A percentile compares a stretch with the other conserved stretches of the same genome.
Evolutionary conservation across 2,888 invertebrate genomes (phyloP).

Genomic region (Sminthurinus aureus): DNA sequence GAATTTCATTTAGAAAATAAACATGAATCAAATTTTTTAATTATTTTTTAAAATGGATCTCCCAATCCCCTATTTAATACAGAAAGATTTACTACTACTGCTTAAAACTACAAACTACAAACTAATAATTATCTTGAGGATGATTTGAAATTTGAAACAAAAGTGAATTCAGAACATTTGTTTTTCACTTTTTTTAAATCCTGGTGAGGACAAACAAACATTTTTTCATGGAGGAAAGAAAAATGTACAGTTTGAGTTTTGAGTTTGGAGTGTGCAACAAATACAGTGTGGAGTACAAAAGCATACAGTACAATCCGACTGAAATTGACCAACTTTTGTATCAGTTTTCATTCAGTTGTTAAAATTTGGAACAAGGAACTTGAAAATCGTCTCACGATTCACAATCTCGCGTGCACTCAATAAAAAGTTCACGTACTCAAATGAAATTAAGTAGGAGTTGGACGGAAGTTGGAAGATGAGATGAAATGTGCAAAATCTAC

Average conservation of each 20-base stretch:
- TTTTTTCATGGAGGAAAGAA: background rate
- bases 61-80: no score
- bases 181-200: background rate
- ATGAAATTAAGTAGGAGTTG: background rate
- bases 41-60: background rate
- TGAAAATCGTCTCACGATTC: background rate
- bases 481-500: background rate
- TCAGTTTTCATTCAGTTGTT: background rate
- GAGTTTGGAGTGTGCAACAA: background rate
- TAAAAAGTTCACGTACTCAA: conserved; percentile 13
- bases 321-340: background rate
- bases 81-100: no score
- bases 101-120: no score
- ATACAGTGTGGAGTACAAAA: background rate
- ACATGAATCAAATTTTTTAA: background rate
- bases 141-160: no score
- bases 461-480: background rate
- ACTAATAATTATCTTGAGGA: no score
- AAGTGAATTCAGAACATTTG: no score
- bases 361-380: background rate
- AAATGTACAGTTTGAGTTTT: background rate
- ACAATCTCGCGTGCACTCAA: background rate
- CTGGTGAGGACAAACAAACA: background rate
- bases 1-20: background rate
- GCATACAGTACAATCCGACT: background rate